Percentiles rank a stretch among this genome's conserved stretches.
These are phyloP conservation scores for Charanyca ferruginea DNA, from an alignment of 2,888 invertebrate genomes.

Conservation along the genomic window DNA sequence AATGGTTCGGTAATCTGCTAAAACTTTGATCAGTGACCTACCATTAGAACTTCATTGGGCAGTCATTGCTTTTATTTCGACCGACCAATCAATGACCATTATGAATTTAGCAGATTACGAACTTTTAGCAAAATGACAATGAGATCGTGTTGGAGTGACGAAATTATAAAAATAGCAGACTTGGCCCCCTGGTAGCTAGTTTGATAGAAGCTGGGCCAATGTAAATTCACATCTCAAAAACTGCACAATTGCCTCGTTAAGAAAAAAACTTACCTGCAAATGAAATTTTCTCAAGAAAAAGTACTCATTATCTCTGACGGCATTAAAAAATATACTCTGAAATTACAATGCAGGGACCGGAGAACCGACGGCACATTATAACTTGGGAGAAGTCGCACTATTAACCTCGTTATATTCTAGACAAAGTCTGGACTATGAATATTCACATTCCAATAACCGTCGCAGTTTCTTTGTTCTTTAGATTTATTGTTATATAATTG, in stretches of 20 bases:
- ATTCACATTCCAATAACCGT: constrained; percentile 63
- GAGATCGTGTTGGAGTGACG: no score
- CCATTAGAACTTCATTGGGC: no score
- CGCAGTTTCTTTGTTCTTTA: constrained; percentile 44
- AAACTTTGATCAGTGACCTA: no score
- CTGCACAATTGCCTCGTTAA: constrained; percentile 46
- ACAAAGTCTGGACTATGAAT: constrained; percentile 66
- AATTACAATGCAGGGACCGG: constrained; percentile 44
- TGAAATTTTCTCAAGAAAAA: constrained; percentile 44
- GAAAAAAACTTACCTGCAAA: constrained; percentile 33
- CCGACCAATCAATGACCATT: no score
- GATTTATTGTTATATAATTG: constrained; percentile 47
- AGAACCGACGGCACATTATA: constrained; percentile 28
- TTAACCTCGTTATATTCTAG: constrained; percentile 67
- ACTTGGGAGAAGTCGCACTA: constrained; percentile 52
- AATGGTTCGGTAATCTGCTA: no score
- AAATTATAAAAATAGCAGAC: no score
- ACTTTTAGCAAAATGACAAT: no score
- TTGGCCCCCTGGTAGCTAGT: no score
- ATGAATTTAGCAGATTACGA: no score
- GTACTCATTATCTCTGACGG: constrained; percentile 41
- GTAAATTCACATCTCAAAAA: neutral
- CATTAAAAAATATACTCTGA: constrained; percentile 53
- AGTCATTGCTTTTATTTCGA: no score
- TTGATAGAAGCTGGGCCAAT: no score